phyloP scores from a whole-genome alignment of 2,797 vertebrate genomes.

The Pangasius djambal region DNA sequence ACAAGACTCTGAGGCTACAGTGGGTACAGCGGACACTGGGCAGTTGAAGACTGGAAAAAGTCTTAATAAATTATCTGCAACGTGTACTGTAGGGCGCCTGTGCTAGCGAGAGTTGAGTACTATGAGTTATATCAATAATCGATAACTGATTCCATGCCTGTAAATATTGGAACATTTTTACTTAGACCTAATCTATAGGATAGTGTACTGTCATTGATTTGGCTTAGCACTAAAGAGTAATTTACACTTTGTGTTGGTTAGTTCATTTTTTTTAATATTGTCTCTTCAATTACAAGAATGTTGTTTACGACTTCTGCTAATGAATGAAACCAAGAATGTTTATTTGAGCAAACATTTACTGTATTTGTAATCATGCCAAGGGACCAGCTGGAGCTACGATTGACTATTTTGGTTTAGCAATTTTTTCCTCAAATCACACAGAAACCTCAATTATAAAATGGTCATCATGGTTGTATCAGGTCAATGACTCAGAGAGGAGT shows the following conservation, averaged over 20 bases:
- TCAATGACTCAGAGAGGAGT: background rate
- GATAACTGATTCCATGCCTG: background rate
- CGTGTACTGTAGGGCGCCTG: background rate
- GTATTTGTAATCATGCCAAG: constrained; percentile 36
- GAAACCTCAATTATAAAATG: background rate
- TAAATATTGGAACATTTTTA: constrained; percentile 21
- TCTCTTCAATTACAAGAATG: background rate
- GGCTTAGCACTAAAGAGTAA: background rate
- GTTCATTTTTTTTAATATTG: background rate
- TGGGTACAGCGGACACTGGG: background rate
- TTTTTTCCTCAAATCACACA: constrained; percentile 2
- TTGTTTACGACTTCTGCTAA: background rate
- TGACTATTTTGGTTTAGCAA: constrained; percentile 27
- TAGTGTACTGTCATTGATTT: constrained; percentile 7
- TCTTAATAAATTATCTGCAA: background rate
- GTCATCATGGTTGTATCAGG: background rate
- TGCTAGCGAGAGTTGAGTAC: background rate
- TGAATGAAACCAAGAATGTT: background rate
- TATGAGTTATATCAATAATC: too few relatives aligned
- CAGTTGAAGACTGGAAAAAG: background rate
- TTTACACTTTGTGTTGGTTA: background rate
- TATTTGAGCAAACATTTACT: background rate
- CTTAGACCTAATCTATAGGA: constrained; percentile 15
- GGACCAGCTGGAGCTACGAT: constrained; percentile 44
- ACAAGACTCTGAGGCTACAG: background rate